Percentiles rank a stretch among this genome's conserved stretches.
Evolutionary conservation across 2,888 invertebrate genomes (phyloP).

Genomic region (Timandra comae): DNA sequence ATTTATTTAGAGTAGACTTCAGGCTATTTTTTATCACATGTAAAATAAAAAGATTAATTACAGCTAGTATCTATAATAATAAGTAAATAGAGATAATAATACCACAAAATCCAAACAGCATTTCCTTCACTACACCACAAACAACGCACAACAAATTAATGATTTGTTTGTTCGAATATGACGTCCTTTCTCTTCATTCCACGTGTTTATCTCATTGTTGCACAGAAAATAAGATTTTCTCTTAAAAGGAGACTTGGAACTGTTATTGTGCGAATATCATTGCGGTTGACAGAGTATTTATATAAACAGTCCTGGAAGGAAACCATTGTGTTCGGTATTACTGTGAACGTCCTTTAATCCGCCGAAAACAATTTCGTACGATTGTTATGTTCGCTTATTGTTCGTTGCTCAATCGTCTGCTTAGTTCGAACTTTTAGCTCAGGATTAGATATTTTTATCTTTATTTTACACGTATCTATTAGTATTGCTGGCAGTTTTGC

Average conservation of each 20-base stretch:
- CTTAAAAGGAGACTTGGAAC: constrained; percentile 40
- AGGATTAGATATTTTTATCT: too few species aligned
- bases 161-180: constrained; percentile 28
- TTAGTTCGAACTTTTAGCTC: constrained; percentile 9
- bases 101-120: too few species aligned
- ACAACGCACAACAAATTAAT: constrained; percentile 23
- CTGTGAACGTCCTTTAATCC: constrained; percentile 48
- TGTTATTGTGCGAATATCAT: constrained; percentile 49
- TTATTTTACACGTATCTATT: too few species aligned
- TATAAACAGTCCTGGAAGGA: constrained; percentile 12
- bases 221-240: constrained; percentile 58
- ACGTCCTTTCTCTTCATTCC: constrained; percentile 34
- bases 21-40: too few species aligned
- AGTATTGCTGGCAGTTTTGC: too few species aligned
- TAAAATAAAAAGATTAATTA: too few species aligned
- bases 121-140: constrained; percentile 1
- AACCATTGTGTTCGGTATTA: constrained; percentile 50
- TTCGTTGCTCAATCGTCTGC: constrained; percentile 24
- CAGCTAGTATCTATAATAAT: too few species aligned
- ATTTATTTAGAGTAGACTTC: too few species aligned
- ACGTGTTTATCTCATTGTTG: constrained; percentile 42
- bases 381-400: constrained; percentile 33
- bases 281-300: constrained; percentile 61
- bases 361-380: constrained; percentile 50
- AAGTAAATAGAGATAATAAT: too few species aligned